These are phyloP conservation scores for Coenonympha arcania DNA, from an alignment of 2,888 invertebrate genomes.

Conservation along the genomic window DNA sequence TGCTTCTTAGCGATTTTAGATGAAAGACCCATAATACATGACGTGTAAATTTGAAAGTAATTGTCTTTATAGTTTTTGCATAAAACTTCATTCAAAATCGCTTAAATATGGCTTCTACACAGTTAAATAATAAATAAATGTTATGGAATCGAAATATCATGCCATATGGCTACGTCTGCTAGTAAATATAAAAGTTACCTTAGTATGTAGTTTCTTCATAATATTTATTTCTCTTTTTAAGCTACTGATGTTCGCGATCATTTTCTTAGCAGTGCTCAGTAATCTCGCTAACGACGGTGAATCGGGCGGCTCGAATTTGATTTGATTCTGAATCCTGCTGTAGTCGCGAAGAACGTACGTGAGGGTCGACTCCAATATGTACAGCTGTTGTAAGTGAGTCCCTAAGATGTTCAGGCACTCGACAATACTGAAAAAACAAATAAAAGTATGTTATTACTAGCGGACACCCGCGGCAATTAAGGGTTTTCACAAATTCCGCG, in stretches of 20 bases:
- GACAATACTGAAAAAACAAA: constrained; percentile 72
- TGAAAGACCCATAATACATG: too few species aligned
- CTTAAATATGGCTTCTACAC: too few species aligned
- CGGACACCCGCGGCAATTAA: too few species aligned
- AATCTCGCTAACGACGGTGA: constrained; percentile 41
- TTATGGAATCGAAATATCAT: too few species aligned
- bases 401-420: constrained; percentile 71
- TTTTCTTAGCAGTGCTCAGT: constrained; percentile 39
- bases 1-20: too few species aligned
- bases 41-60: too few species aligned
- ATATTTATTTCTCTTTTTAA: constrained; percentile 46
- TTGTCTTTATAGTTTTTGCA: too few species aligned
- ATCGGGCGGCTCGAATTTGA: constrained; percentile 56
- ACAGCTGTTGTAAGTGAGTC: constrained; percentile 73
- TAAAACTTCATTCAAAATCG: too few species aligned
- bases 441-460: too few species aligned
- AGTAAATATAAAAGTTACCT: constrained; percentile 37
- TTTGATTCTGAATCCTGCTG: constrained; percentile 42
- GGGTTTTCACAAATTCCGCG: too few species aligned
- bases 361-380: constrained; percentile 73
- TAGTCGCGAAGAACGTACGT: constrained; percentile 68
- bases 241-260: constrained; percentile 43
- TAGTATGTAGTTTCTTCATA: constrained; percentile 44
- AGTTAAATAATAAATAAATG: too few species aligned
- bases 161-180: too few species aligned